Evolutionary conservation across 1,140 invertebrate species (phyloP), one percentile per base, ranked within the genome.

Genomic region (Lepidurus couesii): DNA sequence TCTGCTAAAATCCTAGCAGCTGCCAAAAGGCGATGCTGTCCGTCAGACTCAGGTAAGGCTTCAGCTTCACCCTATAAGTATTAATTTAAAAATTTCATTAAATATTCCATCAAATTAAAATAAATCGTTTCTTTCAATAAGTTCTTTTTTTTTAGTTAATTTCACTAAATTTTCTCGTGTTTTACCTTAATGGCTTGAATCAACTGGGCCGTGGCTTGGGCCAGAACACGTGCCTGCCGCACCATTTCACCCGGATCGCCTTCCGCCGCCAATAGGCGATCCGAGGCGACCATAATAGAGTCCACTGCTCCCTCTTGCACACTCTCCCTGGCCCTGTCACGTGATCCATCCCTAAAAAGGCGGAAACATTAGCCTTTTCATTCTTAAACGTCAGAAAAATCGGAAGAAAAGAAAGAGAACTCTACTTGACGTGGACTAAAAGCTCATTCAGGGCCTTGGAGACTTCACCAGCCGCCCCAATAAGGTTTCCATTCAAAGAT

Each of bases 1-100:
- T 99, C 96, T 1, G 97, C 97, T 13, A 99, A 86, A 74, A 93
- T 87, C 85, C 97, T 98, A 7, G 96, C 95, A 0, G 96, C 96
- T 0, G 95, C 95, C 73, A 98, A 85, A 7, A 99, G 84, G 80
- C 95, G 89, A 77, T 93, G 90, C 83, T 99, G 96, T 21, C 94
- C 89, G 75, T 98, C 95, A 0, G 92, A 91, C 85, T 97, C 94
- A 0, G 92, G 90, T 81, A 96, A 91, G 65, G 89, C 89, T 82
- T 97, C 95, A 0, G 97, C 97, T 84, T 98, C 95, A 34, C 92
- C 92, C 53, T 65, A 65, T 1, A 65, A 65, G 8, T 65, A 21
- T 34, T 34, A 21, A 16, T 7, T 16, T 11, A 9, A 65, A 65
- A 65, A 47, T 11, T 47, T 65, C 16, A 21, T 7, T 21, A 7